Percentiles rank a stretch among this genome's conserved stretches.
Evolutionary conservation across 1,140 invertebrate species (phyloP).

Genomic region (Drosophila subpulchrella): DNA sequence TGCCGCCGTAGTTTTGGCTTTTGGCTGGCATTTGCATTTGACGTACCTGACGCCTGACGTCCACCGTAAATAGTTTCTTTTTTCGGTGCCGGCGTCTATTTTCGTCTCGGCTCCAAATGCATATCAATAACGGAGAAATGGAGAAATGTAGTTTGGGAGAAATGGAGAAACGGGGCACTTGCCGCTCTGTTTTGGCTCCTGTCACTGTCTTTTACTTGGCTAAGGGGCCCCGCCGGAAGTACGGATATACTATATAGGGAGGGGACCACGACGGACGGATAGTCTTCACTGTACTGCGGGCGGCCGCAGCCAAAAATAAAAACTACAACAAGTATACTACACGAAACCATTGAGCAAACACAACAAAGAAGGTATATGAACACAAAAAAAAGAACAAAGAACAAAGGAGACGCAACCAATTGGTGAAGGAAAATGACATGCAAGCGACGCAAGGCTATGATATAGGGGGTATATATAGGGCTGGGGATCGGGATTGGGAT

Average conservation of each 20-base stretch:
- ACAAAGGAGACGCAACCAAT: constrained; percentile 59
- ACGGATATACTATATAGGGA: not conserved
- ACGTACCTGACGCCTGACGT: constrained; percentile 49
- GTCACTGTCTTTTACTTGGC: constrained; percentile 47
- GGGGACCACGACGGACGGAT: constrained; percentile 2
- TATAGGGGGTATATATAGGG: not conserved
- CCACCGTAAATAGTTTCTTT: constrained; percentile 59
- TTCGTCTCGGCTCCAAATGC: constrained; percentile 48
- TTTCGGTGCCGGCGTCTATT: constrained; percentile 50
- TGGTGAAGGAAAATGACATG: constrained; percentile 61
- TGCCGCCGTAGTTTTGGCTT: constrained; percentile 27
- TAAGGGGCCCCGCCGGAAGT: not conserved
- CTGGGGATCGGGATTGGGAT: not conserved
- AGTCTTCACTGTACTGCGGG: constrained; percentile 49
- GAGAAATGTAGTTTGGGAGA: not conserved
- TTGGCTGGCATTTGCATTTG: constrained; percentile 48
- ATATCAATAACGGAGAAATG: constrained; percentile 44
- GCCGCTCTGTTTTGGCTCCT: constrained; percentile 30
- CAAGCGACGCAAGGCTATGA: constrained; percentile 32
- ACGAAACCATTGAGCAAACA: constrained; percentile 63
- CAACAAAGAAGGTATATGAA: constrained; percentile 13
- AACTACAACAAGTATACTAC: constrained; percentile 34
- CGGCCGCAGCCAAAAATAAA: constrained; percentile 56
- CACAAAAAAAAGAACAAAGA: not conserved
- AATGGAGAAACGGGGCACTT: constrained; percentile 23